Evolutionary conservation across 2,888 invertebrate species (phyloP).

Genomic region (Eupithecia pulchellata): DNA sequence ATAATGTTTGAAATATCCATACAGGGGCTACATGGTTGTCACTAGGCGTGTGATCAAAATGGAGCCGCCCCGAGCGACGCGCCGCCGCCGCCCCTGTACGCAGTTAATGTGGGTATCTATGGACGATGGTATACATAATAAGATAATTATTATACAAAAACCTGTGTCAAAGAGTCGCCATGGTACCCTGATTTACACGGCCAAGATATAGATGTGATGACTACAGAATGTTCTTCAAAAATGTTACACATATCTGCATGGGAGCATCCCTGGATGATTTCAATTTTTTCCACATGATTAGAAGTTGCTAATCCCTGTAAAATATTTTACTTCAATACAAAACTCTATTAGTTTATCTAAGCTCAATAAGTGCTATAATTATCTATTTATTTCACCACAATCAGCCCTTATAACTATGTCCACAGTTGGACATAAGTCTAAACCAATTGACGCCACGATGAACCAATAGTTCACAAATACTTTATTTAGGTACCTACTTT

Average conservation of each 20-base stretch:
- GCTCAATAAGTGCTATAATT: neutral
- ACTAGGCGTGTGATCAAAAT: too few species aligned
- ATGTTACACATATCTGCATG: conserved; percentile 75
- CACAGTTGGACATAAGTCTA: neutral
- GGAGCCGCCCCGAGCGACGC: too few species aligned
- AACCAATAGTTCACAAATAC: too few species aligned
- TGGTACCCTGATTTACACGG: conserved; percentile 62
- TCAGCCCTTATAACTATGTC: neutral
- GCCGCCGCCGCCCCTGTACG: too few species aligned
- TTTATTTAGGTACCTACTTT: neutral
- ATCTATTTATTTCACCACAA: neutral
- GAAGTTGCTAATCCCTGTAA: conserved; percentile 65
- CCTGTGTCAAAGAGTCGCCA: conserved; percentile 64
- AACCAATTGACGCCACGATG: neutral
- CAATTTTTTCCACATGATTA: conserved; percentile 61
- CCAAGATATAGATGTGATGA: conserved; percentile 65
- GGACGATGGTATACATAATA: too few species aligned
- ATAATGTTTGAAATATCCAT: too few species aligned
- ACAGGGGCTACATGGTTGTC: too few species aligned
- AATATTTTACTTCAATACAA: conserved; percentile 12
- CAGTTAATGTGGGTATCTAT: too few species aligned
- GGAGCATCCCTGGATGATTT: conserved; percentile 69
- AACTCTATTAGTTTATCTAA: neutral
- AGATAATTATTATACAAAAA: too few species aligned
- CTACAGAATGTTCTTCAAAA: conserved; percentile 70